These are phyloP conservation scores for Molossus alvarezi DNA, from an alignment of 2,797 vertebrate species.

Conservation along the genomic window DNA sequence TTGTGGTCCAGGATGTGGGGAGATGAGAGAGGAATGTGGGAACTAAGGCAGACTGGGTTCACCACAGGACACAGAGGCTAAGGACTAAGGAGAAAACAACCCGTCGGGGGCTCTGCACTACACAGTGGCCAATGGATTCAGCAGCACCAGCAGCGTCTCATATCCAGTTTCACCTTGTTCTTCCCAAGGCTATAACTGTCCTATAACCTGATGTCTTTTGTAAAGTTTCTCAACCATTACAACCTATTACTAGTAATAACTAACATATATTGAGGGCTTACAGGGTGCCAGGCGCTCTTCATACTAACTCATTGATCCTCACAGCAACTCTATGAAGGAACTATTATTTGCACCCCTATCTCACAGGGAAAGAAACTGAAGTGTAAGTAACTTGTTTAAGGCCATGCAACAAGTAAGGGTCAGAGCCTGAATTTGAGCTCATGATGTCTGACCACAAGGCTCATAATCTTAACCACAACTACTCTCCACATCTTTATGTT, in stretches of 20 bases:
- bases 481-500: not conserved
- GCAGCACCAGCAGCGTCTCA: not conserved
- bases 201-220: not conserved
- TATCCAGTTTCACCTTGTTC: not conserved
- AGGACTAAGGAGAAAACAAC: not conserved
- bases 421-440: not conserved
- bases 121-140: not conserved
- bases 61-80: not conserved
- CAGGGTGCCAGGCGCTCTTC: not conserved
- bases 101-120: fast-evolving
- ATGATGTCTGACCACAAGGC: not conserved
- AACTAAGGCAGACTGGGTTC: not conserved
- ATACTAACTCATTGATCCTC: not conserved
- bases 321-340: not conserved
- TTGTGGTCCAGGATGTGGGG: not conserved
- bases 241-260: not conserved
- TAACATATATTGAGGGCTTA: not conserved
- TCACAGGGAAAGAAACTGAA: not conserved
- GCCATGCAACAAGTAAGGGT: not conserved
- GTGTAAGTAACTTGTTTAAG: not conserved
- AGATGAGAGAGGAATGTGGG: not conserved
- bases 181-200: not conserved
- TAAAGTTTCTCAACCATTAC: not conserved
- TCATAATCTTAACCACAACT: not conserved
- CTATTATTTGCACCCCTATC: not conserved